A percentile compares a stretch with the other conserved stretches of the same genome.
phyloP scores from a whole-genome alignment of 1,140 invertebrate genomes.

The Drosophila trapezifrons region DNA sequence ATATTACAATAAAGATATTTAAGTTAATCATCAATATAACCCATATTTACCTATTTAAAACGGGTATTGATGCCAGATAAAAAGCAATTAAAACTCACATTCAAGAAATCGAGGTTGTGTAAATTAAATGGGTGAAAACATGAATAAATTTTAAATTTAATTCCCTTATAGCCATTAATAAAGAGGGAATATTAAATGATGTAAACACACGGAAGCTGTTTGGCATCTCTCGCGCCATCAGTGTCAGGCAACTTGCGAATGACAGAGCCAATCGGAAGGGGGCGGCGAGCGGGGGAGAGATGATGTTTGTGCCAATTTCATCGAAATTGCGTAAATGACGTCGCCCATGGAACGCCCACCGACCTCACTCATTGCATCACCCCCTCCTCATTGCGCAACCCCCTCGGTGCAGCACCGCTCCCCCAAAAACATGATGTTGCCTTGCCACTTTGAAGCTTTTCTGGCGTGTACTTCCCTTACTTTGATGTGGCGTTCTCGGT shows the following conservation, averaged over 20 bases:
- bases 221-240: constrained; percentile 9
- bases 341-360: constrained; percentile 3
- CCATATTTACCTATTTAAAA: not conserved
- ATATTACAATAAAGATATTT: not conserved
- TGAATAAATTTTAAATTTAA: not conserved
- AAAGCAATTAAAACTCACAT: too few species aligned
- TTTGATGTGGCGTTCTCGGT: constrained; percentile 57
- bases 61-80: not conserved
- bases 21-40: not conserved
- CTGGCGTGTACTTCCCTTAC: constrained; percentile 53
- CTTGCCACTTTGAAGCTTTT: constrained; percentile 41
- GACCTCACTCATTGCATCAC: not conserved
- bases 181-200: constrained; percentile 17
- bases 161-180: constrained; percentile 3
- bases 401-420: not conserved
- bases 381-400: not conserved
- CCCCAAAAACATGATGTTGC: constrained; percentile 10
- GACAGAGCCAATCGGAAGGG: constrained; percentile 31
- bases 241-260: constrained; percentile 19
- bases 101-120: not conserved
- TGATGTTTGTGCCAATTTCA: constrained; percentile 65
- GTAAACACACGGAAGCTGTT: constrained; percentile 36
- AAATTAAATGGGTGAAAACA: constrained; percentile 1
- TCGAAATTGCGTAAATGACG: constrained; percentile 57
- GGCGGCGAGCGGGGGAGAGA: not conserved